Conservation (phyloP, 2,888 invertebrate genomes). For the Heliconius hortense region DNA sequence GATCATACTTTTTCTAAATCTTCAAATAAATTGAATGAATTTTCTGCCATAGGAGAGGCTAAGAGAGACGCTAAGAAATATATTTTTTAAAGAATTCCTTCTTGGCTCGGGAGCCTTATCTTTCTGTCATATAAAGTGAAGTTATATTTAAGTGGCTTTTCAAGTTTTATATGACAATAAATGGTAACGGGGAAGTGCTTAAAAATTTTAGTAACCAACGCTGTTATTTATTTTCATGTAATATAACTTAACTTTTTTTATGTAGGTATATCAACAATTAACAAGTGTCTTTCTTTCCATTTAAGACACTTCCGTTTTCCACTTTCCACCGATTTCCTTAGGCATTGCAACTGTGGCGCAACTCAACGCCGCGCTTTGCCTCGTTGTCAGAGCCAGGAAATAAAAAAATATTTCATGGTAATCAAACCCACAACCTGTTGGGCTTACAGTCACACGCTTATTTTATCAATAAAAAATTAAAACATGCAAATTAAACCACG, state of each 20-base stretch:
- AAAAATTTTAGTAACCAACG: conserved; percentile 10
- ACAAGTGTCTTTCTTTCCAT: too few relatives aligned
- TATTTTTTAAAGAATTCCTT: conserved; percentile 6
- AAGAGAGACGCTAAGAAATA: conserved; percentile 7
- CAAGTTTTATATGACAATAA: conserved; percentile 13
- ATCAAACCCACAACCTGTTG: too few relatives aligned
- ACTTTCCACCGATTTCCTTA: too few relatives aligned
- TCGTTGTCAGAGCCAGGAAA: too few relatives aligned
- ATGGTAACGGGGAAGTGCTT: not conserved
- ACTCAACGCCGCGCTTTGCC: too few relatives aligned
- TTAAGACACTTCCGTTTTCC: too few relatives aligned
- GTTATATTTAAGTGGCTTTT: conserved; percentile 13
- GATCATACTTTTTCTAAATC: not conserved
- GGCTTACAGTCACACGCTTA: too few relatives aligned
- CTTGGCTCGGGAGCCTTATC: conserved; percentile 8
- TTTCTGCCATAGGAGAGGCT: not conserved
- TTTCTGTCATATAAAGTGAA: conserved; percentile 15
- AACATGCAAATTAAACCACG: not conserved
- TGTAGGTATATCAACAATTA: not conserved
- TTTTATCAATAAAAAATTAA: too few relatives aligned
- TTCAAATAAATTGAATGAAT: not conserved
- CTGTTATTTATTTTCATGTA: not conserved
- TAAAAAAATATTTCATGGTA: too few relatives aligned
- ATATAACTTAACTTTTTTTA: not conserved
- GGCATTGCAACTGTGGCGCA: too few relatives aligned